Conservation (phyloP, 2,113 vertebrate species). For the Campylomormyrus tamandua region DNA sequence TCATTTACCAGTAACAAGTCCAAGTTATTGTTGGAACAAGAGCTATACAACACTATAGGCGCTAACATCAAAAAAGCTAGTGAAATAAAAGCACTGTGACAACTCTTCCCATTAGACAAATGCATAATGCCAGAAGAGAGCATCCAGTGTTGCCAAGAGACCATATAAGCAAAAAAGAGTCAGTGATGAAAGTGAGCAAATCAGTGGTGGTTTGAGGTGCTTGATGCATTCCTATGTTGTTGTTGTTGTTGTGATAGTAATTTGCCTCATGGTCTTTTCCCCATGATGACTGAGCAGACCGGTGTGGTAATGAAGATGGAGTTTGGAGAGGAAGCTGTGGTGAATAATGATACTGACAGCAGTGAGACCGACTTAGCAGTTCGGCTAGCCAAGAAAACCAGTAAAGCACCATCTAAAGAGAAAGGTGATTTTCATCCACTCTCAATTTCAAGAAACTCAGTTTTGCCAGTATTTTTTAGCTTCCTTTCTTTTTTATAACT, state of each 20-base stretch:
- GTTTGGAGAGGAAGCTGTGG: constrained; percentile 53
- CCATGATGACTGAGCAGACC: constrained; percentile 59
- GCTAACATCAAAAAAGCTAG: neutral
- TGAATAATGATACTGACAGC: constrained; percentile 30
- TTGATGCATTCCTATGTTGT: neutral
- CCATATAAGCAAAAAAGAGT: neutral
- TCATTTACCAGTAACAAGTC: neutral
- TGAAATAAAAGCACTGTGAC: neutral
- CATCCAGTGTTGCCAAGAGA: neutral
- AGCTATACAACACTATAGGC: neutral
- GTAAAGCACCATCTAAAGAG: constrained; percentile 54
- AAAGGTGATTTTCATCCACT: constrained; percentile 38
- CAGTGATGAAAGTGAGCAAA: neutral
- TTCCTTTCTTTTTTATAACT: neutral
- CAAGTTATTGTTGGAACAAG: neutral
- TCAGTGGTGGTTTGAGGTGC: neutral
- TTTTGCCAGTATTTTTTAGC: neutral
- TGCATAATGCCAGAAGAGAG: neutral
- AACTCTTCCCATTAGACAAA: neutral
- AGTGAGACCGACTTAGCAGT: constrained; percentile 53
- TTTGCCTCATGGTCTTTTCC: neutral
- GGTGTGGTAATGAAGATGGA: constrained; percentile 62
- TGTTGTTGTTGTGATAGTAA: neutral
- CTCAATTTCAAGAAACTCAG: neutral
- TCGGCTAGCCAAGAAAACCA: constrained; percentile 63